phyloP scores from a whole-genome alignment of 2,113 vertebrate species.

The Saccopteryx leptura region DNA sequence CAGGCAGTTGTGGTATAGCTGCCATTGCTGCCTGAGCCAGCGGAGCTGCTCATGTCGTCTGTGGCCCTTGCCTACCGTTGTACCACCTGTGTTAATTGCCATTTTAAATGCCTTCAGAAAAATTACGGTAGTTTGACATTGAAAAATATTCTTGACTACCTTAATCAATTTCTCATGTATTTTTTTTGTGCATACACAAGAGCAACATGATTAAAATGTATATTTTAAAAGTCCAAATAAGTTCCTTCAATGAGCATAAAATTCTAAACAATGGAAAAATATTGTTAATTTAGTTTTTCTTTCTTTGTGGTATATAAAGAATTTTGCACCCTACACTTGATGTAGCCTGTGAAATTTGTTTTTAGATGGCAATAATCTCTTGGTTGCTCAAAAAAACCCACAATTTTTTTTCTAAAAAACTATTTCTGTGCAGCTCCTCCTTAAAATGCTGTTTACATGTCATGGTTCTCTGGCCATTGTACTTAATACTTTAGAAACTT shows the following conservation, averaged over 20 bases:
- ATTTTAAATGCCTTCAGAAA: not conserved
- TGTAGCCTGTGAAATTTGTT: not conserved
- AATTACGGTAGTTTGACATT: not conserved
- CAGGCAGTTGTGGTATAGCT: not conserved
- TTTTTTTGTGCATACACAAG: not conserved
- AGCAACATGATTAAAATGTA: not conserved
- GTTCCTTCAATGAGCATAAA: not conserved
- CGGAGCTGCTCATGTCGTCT: too few species aligned
- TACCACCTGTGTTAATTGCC: not conserved
- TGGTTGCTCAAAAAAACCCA: not conserved
- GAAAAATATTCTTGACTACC: not conserved
- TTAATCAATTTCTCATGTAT: not conserved
- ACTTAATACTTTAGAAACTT: not conserved
- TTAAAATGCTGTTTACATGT: not conserved
- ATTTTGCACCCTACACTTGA: not conserved
- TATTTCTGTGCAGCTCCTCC: not conserved
- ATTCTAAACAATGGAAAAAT: not conserved
- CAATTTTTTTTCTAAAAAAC: not conserved
- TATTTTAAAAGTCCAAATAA: not conserved
- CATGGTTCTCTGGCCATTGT: not conserved
- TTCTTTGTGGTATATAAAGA: conserved; percentile 20
- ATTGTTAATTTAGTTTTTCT: not conserved
- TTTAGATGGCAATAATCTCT: conserved; percentile 17
- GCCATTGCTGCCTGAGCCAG: not conserved
- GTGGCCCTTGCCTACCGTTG: not conserved